These are phyloP conservation scores for Dicrostonyx torquatus DNA, from an alignment of 2,797 vertebrate genomes.

Conservation along the genomic window DNA sequence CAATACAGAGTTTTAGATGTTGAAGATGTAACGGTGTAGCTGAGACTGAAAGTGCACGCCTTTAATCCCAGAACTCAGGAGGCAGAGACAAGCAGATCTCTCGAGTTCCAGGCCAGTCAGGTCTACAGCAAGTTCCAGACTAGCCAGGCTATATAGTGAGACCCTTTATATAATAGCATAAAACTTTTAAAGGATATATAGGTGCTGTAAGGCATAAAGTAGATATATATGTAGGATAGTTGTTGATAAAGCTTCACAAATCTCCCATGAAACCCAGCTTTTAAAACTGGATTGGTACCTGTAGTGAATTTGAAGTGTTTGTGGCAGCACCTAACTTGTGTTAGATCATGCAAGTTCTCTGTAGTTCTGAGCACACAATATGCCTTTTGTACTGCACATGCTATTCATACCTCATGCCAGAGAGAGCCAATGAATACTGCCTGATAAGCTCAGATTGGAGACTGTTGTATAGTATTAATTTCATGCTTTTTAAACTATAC, in stretches of 20 bases:
- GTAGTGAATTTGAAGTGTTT: neutral
- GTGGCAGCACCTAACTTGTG: neutral
- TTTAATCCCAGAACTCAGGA: neutral
- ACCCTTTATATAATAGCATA: neutral
- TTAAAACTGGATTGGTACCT: neutral
- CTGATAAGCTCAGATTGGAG: neutral
- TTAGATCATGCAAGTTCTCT: neutral
- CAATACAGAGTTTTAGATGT: neutral
- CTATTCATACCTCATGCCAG: neutral
- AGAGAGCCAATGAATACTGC: neutral
- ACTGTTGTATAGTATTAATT: neutral
- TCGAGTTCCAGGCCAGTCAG: neutral
- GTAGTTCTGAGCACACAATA: neutral
- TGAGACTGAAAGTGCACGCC: neutral
- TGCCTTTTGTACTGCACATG: neutral
- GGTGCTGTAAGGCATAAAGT: neutral
- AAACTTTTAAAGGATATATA: neutral
- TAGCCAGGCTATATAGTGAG: neutral
- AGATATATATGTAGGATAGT: neutral
- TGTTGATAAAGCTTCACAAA: neutral
- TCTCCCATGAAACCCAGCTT: neutral
- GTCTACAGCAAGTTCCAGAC: too few relatives aligned
- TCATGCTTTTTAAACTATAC: neutral
- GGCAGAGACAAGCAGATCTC: neutral
- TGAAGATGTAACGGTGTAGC: neutral